phyloP scores from a whole-genome alignment of 2,113 vertebrate genomes.

The Oryzias javanicus region DNA sequence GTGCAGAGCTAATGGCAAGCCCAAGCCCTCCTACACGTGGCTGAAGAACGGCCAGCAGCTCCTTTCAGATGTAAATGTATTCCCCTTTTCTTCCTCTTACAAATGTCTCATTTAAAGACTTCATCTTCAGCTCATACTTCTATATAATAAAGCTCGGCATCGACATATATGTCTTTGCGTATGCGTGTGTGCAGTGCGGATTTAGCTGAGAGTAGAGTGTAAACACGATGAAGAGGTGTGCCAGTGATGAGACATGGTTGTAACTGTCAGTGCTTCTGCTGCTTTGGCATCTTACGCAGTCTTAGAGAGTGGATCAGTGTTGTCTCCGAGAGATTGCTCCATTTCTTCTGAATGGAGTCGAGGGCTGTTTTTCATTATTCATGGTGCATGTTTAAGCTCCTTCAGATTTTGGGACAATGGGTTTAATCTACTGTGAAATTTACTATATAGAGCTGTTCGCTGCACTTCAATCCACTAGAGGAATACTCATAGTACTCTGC shows the following conservation, averaged over 20 bases:
- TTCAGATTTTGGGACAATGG: slow-evolving; percentile 63
- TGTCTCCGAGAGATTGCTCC: slow-evolving; percentile 57
- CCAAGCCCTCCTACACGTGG: slow-evolving; percentile 90
- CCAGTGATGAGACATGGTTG: slow-evolving; percentile 61
- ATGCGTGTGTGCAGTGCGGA: slow-evolving; percentile 35
- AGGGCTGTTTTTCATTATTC: slow-evolving; percentile 72
- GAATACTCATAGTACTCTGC: slow-evolving; percentile 7
- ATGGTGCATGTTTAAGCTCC: slow-evolving; percentile 63
- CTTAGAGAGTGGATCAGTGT: slow-evolving; percentile 61
- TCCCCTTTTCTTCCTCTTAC: slow-evolving; percentile 32
- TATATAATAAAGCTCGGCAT: slow-evolving; percentile 15
- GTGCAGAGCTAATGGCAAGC: slow-evolving; percentile 88
- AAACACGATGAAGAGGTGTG: slow-evolving; percentile 56
- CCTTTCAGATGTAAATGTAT: slow-evolving; percentile 80
- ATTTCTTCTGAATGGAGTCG: slow-evolving; percentile 63
- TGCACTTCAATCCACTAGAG: slow-evolving; percentile 40
- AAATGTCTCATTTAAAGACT: slow-evolving; percentile 52
- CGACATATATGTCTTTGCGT: slow-evolving; percentile 38
- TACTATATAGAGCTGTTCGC: slow-evolving; percentile 33
- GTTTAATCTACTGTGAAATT: slow-evolving; percentile 66
- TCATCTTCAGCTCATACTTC: slow-evolving; percentile 49
- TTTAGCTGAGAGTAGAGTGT: slow-evolving; percentile 47
- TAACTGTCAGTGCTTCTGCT: slow-evolving; percentile 46
- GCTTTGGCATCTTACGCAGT: slow-evolving; percentile 64
- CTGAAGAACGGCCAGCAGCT: slow-evolving; percentile 87